Evolutionary conservation across 2,888 invertebrate genomes (phyloP).

Genomic region (Gastracanthus pulcherrimus): DNA sequence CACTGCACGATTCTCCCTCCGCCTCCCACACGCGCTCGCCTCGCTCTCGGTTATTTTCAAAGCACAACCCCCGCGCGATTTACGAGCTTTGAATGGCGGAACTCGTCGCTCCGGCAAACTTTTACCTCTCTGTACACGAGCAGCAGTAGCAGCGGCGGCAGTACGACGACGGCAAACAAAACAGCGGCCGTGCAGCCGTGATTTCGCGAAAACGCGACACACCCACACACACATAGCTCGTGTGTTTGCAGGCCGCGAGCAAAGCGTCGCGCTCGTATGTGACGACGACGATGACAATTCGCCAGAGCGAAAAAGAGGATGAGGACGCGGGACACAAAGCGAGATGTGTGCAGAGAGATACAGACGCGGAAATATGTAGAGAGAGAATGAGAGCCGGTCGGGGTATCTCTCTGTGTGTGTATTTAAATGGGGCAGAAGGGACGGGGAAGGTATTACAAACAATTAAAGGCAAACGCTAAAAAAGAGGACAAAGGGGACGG

Average conservation of each 20-base stretch:
- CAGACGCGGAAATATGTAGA: not conserved
- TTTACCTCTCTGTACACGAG: not conserved
- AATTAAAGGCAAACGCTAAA: slow-evolving; percentile 36
- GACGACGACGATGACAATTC: not conserved
- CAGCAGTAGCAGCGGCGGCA: not conserved
- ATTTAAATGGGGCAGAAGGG: not conserved
- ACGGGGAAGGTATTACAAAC: slow-evolving; percentile 25
- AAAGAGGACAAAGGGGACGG: slow-evolving; percentile 4
- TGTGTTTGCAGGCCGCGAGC: slow-evolving; percentile 4
- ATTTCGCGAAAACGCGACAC: not conserved
- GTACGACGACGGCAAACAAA: slow-evolving; percentile 25
- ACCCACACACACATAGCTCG: too few relatives aligned
- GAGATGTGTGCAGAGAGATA: slow-evolving; percentile 14
- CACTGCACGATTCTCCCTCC: too few relatives aligned
- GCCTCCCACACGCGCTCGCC: too few relatives aligned
- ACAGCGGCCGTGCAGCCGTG: not conserved
- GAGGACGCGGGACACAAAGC: not conserved
- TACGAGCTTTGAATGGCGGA: slow-evolving; percentile 32
- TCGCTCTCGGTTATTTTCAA: slow-evolving; percentile 17
- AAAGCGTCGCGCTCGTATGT: not conserved
- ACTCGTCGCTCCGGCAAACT: not conserved
- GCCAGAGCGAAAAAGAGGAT: not conserved
- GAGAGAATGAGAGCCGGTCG: not conserved
- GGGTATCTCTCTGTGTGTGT: not conserved
- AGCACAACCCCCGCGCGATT: slow-evolving; percentile 24